A percentile compares a stretch with the other conserved stretches of the same genome.
Conservation (phyloP, 2,113 vertebrate genomes). For the Apodemus sylvaticus region DNA sequence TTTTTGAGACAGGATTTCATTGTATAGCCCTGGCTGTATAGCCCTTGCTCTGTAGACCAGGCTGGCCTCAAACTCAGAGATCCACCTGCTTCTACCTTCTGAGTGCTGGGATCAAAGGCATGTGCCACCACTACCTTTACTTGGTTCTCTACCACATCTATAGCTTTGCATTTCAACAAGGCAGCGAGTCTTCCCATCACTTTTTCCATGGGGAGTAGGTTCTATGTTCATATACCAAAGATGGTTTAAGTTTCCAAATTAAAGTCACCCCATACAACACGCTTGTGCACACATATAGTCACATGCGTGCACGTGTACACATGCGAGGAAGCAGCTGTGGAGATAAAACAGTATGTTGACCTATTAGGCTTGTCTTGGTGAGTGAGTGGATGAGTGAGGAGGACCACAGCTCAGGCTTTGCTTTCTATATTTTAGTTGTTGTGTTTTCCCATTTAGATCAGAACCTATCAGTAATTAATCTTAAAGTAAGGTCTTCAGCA, state of each 20-base stretch:
- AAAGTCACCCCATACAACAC: neutral
- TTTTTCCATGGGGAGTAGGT: neutral
- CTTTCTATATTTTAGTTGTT: constrained; percentile 8
- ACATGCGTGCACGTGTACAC: neutral
- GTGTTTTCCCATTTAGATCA: constrained; percentile 3
- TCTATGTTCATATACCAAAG: neutral
- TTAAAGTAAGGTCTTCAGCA: neutral
- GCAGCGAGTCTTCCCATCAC: neutral
- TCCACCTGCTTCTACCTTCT: neutral
- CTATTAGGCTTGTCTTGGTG: neutral
- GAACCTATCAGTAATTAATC: neutral
- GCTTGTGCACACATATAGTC: too few species aligned
- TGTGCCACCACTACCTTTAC: neutral
- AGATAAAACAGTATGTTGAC: neutral
- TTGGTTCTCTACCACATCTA: neutral
- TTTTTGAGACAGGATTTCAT: neutral
- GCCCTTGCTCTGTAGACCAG: neutral
- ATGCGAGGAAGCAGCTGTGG: neutral
- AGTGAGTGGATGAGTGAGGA: neutral
- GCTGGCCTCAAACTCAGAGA: neutral
- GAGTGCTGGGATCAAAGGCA: neutral
- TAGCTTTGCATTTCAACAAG: neutral
- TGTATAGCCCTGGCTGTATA: neutral
- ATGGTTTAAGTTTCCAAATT: neutral
- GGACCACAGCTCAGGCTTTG: neutral